Conservation (phyloP, 2,888 invertebrate species). For the Tetropium fuscum region DNA sequence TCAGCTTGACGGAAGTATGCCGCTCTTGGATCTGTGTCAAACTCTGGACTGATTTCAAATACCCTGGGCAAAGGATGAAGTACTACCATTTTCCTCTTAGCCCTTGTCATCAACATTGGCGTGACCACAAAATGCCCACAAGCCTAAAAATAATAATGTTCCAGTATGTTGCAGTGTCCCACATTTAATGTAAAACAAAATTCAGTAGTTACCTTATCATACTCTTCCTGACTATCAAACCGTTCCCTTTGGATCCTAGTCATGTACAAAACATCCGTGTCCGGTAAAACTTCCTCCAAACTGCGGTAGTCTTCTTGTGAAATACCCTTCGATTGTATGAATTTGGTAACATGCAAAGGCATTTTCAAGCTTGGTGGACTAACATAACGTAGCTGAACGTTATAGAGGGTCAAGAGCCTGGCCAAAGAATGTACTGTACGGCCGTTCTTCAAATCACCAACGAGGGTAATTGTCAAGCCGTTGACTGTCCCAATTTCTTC, state of each 20-base stretch:
- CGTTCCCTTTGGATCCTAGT: constrained; percentile 97
- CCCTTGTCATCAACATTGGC: constrained; percentile 94
- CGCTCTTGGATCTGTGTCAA: constrained; percentile 96
- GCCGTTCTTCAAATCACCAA: constrained; percentile 98
- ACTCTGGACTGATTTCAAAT: constrained; percentile 93
- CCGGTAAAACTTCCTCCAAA: constrained; percentile 88
- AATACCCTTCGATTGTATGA: constrained; percentile 82
- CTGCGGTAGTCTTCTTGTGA: constrained; percentile 78
- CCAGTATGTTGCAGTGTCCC: background rate
- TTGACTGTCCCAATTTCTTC: constrained; percentile 99
- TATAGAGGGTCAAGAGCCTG: constrained; percentile 91
- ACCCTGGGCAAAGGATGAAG: constrained; percentile 97
- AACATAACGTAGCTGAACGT: constrained; percentile 83
- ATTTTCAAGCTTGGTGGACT: constrained; percentile 89
- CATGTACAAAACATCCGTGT: constrained; percentile 98
- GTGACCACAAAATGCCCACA: constrained; percentile 92
- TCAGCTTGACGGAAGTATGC: constrained; percentile 99
- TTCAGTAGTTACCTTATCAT: constrained; percentile 80
- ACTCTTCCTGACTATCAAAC: constrained; percentile 86
- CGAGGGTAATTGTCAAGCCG: constrained; percentile 96
- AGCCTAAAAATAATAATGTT: constrained; percentile 78
- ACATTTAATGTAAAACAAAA: background rate
- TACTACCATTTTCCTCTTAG: constrained; percentile 94
- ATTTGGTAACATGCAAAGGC: constrained; percentile 88
- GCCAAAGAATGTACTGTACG: constrained; percentile 98